Conservation (phyloP, 1,140 invertebrate genomes). For the Lordiphosa mommai region DNA sequence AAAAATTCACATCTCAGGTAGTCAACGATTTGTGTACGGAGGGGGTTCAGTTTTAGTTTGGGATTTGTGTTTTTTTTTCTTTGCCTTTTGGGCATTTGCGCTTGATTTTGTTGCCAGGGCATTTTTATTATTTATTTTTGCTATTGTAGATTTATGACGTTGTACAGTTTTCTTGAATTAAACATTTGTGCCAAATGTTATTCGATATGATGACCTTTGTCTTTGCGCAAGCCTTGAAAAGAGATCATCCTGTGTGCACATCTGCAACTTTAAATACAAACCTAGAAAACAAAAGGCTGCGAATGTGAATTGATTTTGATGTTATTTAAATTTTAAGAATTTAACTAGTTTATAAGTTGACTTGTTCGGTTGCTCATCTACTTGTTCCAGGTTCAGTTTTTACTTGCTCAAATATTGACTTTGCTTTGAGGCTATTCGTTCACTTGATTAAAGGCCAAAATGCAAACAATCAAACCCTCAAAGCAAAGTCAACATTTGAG, state of each 20-base stretch:
- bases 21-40: neutral
- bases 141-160: conserved; percentile 34
- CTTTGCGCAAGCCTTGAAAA: neutral
- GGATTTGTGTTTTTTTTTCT: conserved; percentile 9
- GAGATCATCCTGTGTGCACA: neutral
- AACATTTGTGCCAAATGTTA: neutral
- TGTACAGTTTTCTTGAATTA: neutral
- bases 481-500: too few relatives aligned
- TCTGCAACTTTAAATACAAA: neutral
- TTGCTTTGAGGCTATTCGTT: too few relatives aligned
- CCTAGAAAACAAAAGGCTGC: neutral
- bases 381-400: too few relatives aligned
- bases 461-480: too few relatives aligned
- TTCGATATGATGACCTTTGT: neutral
- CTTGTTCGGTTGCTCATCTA: too few relatives aligned
- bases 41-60: neutral
- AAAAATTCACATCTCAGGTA: conserved; percentile 8
- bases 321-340: too few relatives aligned
- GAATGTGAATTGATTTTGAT: too few relatives aligned
- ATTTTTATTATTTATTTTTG: conserved; percentile 16
- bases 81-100: conserved; percentile 39
- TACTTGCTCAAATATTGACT: too few relatives aligned
- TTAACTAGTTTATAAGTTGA: too few relatives aligned
- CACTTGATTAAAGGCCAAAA: too few relatives aligned
- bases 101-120: conserved; percentile 17